Conservation (phyloP, 2,113 vertebrate species). For the Physeter macrocephalus region DNA sequence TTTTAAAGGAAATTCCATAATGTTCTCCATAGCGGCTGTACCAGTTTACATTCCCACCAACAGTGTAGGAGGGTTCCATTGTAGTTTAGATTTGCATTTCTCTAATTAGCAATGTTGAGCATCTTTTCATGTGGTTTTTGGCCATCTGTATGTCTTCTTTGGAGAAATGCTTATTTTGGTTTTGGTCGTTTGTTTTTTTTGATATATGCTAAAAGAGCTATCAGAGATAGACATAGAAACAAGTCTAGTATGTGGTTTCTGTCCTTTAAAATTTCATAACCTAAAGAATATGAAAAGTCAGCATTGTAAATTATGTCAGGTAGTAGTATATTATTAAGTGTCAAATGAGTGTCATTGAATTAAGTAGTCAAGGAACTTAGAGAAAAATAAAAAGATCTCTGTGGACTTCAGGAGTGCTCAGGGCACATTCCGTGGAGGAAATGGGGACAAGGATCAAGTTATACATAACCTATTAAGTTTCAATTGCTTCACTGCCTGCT, state of each 20-base stretch:
- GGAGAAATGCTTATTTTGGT: too few species aligned
- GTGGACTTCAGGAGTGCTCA: neutral
- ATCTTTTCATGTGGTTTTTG: too few species aligned
- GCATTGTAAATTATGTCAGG: neutral
- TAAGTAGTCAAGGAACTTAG: neutral
- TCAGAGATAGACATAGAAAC: neutral
- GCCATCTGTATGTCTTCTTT: too few species aligned
- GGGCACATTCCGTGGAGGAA: neutral
- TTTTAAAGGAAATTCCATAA: too few species aligned
- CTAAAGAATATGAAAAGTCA: neutral
- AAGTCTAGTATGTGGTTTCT: neutral
- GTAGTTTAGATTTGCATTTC: too few species aligned
- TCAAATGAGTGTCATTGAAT: neutral
- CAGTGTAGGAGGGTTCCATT: too few species aligned
- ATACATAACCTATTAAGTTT: neutral
- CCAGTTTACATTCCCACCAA: too few species aligned
- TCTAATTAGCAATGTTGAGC: too few species aligned
- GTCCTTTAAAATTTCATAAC: slow-evolving; percentile 3
- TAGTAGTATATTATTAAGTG: neutral
- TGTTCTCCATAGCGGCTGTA: too few species aligned
- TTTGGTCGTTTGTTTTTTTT: too few species aligned
- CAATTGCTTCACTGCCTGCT: neutral
- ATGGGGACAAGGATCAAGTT: neutral
- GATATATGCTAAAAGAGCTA: neutral
- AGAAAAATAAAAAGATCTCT: neutral